Base-by-base conservation (phyloP, 2,797 vertebrate species). In the Pygocentrus nattereri region DNA sequence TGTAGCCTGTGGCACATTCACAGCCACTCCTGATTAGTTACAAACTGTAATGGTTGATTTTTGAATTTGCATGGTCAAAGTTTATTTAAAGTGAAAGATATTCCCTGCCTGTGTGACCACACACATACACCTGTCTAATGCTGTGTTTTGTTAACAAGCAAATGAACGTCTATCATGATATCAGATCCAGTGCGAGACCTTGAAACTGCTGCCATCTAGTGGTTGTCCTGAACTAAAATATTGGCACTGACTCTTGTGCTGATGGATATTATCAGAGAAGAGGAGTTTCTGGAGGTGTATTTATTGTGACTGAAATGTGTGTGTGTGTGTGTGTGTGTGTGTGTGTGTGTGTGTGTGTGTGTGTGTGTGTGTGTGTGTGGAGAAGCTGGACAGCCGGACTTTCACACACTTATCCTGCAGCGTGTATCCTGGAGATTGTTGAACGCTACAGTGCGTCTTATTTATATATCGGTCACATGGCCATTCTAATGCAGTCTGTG, bases 301-400 rank as follows among this genome's bases (percentile, higher is more conserved):
- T 84, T 84, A 84, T 80, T 84, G 50, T 76, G 74, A 72, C 49
- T 27, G 30, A 72, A 52, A 38, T 80, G 8, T 71, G 67, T 52
- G n/a, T 18, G 47, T 34, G 27, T 62, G 59, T 30, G 15, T 34
- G 69, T 27, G 47, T 76, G 59, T 13, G 21, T 34, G 68, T 18
- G 19, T 27, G 56, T 34, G n/a, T 31, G 19, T 18, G n/a, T 70
- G 27, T 1, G 23, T 27, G 56, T 67, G 61, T 68, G 54, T 5
- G 8, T 30, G 2, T 70, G 27, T 1, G 23, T 27, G 56, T 67
- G 61, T 68, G 54, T 5, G 8, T 30, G 52, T 23, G 69, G n/a
- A n/a, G 41, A 44, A 44, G 41, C 41, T 34, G 2, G 21, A 30
- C 30, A 31, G 50, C 23, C 38, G 1, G 2, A 56, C 50, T 38